Conservation (phyloP, 2,113 vertebrate species). For the Sinocyclocheilus anshuiensis region DNA sequence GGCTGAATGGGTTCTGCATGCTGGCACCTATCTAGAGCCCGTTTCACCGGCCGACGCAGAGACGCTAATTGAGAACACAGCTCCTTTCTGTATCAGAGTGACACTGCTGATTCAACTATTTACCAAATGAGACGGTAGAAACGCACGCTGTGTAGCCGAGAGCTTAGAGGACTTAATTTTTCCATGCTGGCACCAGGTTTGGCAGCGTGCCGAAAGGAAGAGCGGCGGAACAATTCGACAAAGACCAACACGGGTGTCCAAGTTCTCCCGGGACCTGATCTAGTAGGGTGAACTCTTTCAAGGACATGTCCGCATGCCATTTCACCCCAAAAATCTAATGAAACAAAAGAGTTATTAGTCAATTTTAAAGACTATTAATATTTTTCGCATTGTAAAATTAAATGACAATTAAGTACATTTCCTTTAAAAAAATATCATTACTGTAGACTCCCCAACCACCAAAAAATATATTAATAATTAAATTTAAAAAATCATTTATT, state of each 20-base stretch:
- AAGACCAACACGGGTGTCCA: conserved; percentile 22
- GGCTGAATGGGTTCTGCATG: conserved; percentile 46
- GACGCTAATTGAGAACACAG: conserved; percentile 55
- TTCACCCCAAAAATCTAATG: neutral
- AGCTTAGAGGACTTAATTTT: conserved; percentile 35
- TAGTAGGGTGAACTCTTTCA: neutral
- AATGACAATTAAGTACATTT: too few species aligned
- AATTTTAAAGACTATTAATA: too few species aligned
- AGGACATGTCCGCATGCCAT: neutral
- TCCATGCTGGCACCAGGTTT: conserved; percentile 13
- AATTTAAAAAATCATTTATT: too few species aligned
- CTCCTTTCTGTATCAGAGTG: conserved; percentile 28
- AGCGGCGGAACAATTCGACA: neutral
- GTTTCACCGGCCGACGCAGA: conserved; percentile 28
- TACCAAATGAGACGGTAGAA: conserved; percentile 3
- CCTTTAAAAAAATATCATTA: too few species aligned
- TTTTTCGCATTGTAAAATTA: too few species aligned
- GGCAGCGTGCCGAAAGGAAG: conserved; percentile 1
- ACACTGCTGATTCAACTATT: conserved; percentile 53
- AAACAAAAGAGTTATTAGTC: neutral
- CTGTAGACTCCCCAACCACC: too few species aligned
- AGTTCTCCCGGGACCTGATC: neutral
- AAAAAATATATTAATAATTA: too few species aligned
- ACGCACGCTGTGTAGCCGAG: neutral
- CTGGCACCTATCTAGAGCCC: conserved; percentile 39